These are phyloP conservation scores for Gymnosoma rotundatum DNA, from an alignment of 2,888 invertebrate genomes.

Conservation along the genomic window DNA sequence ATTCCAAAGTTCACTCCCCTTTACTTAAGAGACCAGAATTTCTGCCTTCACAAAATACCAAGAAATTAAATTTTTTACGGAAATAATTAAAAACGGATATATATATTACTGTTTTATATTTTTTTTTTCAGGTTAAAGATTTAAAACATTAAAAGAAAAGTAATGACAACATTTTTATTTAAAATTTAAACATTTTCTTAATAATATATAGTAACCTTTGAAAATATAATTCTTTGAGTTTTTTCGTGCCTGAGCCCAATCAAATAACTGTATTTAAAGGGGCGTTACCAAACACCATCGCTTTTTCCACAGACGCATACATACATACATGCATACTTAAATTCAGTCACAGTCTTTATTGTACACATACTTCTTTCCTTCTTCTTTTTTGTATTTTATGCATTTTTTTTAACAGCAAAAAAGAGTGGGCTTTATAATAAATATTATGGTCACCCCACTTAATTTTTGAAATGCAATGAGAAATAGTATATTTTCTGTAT, in stretches of 20 bases:
- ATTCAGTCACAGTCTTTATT: constrained; percentile 35
- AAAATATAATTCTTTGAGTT: constrained; percentile 74
- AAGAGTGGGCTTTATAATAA: constrained; percentile 22
- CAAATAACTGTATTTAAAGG: constrained; percentile 83
- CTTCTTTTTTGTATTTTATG: neutral
- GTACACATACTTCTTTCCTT: constrained; percentile 15
- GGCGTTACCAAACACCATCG: constrained; percentile 82
- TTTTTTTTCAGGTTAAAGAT: neutral
- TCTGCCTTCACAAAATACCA: constrained; percentile 11
- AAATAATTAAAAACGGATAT: constrained; percentile 43
- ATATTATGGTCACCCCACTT: constrained; percentile 54
- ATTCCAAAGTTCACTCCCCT: constrained; percentile 71
- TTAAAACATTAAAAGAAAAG: neutral
- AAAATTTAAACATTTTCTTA: constrained; percentile 10
- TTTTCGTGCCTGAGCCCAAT: constrained; percentile 81
- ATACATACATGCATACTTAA: neutral
- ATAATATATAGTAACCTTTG: constrained; percentile 35
- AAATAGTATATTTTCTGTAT: constrained; percentile 10
- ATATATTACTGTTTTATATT: constrained; percentile 1
- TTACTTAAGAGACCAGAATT: constrained; percentile 40
- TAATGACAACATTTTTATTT: constrained; percentile 8
- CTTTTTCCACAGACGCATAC: constrained; percentile 32
- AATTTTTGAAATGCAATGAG: constrained; percentile 29
- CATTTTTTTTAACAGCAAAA: constrained; percentile 41
- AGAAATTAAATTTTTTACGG: constrained; percentile 34